These are phyloP conservation scores for Tamias sibiricus DNA, from an alignment of 2,113 vertebrate species.

Conservation along the genomic window DNA sequence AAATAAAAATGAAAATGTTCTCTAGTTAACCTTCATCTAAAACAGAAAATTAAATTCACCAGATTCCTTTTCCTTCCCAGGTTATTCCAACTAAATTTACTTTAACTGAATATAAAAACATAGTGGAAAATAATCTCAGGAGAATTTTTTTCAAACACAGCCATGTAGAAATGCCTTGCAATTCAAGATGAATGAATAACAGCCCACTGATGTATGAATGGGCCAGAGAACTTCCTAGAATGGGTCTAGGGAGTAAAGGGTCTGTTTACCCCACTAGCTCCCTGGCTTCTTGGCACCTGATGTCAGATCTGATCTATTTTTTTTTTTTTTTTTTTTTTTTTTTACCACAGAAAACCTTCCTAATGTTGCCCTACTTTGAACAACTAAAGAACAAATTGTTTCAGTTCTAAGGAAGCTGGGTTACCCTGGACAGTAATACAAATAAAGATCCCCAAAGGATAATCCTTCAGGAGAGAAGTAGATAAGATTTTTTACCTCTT, in stretches of 20 bases:
- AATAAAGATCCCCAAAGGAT: background rate
- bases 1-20: slow-evolving; percentile 35
- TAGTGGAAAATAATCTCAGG: slow-evolving; percentile 17
- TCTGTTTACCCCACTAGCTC: background rate
- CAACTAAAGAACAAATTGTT: background rate
- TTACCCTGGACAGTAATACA: background rate
- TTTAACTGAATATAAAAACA: slow-evolving; percentile 29
- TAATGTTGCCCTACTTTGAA: background rate
- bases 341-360: background rate
- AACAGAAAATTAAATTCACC: slow-evolving; percentile 51
- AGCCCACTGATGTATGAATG: background rate
- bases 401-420: background rate
- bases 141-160: background rate
- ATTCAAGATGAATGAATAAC: background rate
- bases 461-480: background rate
- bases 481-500: background rate
- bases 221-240: background rate
- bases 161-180: background rate
- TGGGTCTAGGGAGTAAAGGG: background rate
- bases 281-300: background rate
- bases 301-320: background rate
- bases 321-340: no score
- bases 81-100: slow-evolving; percentile 30
- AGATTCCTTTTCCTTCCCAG: background rate
- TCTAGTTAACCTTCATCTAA: slow-evolving; percentile 5